A percentile compares a stretch with the other conserved stretches of the same genome.
phyloP scores from a whole-genome alignment of 1,140 invertebrate genomes.

The Oscheius sp. region DNA sequence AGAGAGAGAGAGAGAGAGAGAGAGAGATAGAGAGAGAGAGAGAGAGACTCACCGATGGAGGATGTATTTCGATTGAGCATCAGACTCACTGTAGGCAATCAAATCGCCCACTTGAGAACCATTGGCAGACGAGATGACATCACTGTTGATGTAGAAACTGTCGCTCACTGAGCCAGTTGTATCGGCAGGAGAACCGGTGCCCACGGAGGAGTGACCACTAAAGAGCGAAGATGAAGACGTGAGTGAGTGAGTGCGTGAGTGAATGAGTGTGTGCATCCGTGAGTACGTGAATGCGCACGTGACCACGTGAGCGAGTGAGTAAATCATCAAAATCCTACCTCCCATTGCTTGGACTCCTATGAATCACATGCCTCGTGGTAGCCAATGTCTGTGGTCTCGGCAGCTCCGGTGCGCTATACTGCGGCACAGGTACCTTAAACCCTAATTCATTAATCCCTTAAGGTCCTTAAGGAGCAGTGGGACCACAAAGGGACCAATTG shows the following conservation, averaged over 20 bases:
- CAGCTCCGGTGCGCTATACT: slow-evolving; percentile 44
- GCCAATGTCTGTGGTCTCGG: neutral
- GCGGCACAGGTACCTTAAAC: slow-evolving; percentile 39
- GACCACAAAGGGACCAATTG: too few relatives aligned
- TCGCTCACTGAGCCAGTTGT: slow-evolving; percentile 47
- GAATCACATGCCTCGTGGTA: neutral
- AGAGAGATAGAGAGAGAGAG: too few relatives aligned
- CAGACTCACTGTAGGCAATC: slow-evolving; percentile 33
- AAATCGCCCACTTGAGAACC: slow-evolving; percentile 36
- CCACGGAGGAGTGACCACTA: slow-evolving; percentile 36
- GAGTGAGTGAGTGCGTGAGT: too few relatives aligned
- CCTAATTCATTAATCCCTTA: too few relatives aligned
- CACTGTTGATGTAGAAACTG: slow-evolving; percentile 41
- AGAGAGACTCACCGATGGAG: slow-evolving; percentile 29
- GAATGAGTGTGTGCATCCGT: too few relatives aligned
- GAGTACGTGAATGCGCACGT: slow-evolving; percentile 32
- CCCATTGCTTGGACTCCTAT: slow-evolving; percentile 2
- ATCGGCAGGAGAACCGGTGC: slow-evolving; percentile 42
- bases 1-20: too few relatives aligned
- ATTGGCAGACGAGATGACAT: slow-evolving; percentile 29
- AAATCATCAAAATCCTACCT: neutral
- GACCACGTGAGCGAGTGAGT: neutral
- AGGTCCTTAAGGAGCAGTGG: neutral
- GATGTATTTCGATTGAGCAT: slow-evolving; percentile 16
- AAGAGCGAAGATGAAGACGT: neutral